phyloP scores from a whole-genome alignment of 1,140 invertebrate genomes.

The Aphelenchoides besseyi region DNA sequence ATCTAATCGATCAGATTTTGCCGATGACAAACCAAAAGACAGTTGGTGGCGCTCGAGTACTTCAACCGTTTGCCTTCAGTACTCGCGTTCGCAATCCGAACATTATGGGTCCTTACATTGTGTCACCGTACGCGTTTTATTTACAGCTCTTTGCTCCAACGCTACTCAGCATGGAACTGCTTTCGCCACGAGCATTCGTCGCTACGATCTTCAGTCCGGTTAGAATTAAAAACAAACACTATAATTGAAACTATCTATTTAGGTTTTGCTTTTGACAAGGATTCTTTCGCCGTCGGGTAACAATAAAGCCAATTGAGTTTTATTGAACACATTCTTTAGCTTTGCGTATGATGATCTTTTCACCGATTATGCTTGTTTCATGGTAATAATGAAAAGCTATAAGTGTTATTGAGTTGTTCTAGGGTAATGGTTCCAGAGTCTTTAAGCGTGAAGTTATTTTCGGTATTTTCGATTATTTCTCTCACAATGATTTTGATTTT shows the following conservation, averaged over 20 bases:
- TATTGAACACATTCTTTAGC: not conserved
- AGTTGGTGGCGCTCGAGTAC: not conserved
- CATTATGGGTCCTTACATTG: slow-evolving; percentile 10
- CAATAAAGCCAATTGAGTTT: not conserved
- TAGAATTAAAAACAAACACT: no score
- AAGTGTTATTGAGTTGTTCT: no score
- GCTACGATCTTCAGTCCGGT: slow-evolving; percentile 15
- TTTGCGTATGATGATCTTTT: slow-evolving; percentile 12
- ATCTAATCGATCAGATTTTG: not conserved
- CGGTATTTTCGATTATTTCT: no score
- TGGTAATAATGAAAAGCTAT: not conserved
- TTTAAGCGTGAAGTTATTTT: not conserved
- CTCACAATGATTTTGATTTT: no score
- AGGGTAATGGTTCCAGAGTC: not conserved
- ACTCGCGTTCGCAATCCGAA: not conserved
- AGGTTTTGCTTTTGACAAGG: not conserved
- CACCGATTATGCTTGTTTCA: not conserved
- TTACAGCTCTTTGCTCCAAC: not conserved
- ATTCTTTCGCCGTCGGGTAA: slow-evolving; percentile 5
- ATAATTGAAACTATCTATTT: no score
- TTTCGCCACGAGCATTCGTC: not conserved
- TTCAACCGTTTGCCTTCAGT: slow-evolving; percentile 12
- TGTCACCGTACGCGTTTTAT: slow-evolving; percentile 19
- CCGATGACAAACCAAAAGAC: not conserved
- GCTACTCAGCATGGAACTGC: not conserved